Percentiles rank a stretch among this genome's conserved stretches.
These are phyloP conservation scores for Poeciliopsis retropinna DNA, from an alignment of 2,113 vertebrate genomes.

Conservation along the genomic window DNA sequence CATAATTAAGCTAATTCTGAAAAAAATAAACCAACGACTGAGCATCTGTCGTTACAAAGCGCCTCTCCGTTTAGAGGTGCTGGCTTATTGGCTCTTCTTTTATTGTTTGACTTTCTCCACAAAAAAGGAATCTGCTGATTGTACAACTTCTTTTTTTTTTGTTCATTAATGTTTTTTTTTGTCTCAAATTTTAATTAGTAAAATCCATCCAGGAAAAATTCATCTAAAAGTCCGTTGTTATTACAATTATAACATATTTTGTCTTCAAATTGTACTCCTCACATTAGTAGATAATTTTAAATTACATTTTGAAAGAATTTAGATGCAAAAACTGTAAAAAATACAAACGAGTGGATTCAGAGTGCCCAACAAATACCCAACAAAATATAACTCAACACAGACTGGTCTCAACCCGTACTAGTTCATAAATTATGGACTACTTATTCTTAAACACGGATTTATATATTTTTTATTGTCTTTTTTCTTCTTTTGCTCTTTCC, in stretches of 20 bases:
- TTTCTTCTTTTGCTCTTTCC: no score
- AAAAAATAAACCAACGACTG: constrained; percentile 11
- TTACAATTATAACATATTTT: not conserved
- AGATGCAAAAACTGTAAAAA: not conserved
- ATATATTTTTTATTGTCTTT: no score
- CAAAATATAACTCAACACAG: no score
- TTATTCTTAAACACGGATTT: no score
- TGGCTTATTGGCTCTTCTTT: not conserved
- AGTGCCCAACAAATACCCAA: no score
- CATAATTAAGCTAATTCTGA: not conserved
- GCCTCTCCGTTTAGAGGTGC: not conserved
- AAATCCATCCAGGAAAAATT: no score
- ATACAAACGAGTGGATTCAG: no score
- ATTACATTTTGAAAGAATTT: not conserved
- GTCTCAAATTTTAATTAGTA: not conserved
- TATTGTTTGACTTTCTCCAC: constrained; percentile 13
- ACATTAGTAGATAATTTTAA: not conserved
- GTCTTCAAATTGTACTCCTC: not conserved
- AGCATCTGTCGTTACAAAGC: constrained; percentile 2
- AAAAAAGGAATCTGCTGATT: not conserved
- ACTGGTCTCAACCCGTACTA: no score
- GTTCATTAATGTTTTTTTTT: not conserved
- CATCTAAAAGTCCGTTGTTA: not conserved
- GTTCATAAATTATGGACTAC: no score
- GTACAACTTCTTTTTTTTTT: no score